Percentiles rank a stretch among this genome's conserved stretches.
Evolutionary conservation across 2,888 invertebrate genomes (phyloP).

Genomic region (Archaeoteleia sp.): DNA sequence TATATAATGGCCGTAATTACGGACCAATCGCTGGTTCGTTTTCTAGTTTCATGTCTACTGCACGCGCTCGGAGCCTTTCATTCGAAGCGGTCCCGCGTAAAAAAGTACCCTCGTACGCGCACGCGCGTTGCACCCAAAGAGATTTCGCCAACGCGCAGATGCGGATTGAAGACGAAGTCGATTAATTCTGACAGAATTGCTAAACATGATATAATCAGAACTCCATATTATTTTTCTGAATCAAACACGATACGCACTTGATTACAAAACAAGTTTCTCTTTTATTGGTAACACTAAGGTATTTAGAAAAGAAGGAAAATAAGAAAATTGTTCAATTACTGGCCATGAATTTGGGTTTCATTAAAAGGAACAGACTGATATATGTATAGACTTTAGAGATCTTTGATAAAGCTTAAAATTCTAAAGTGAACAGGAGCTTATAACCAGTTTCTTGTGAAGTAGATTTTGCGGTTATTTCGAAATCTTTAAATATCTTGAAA

Average conservation of each 20-base stretch:
- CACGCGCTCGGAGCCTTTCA: constrained; percentile 50
- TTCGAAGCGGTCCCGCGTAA: constrained; percentile 56
- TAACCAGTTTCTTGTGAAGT: too few species aligned
- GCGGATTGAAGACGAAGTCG: constrained; percentile 5
- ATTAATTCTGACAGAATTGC: constrained; percentile 22
- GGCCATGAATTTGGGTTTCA: too few species aligned
- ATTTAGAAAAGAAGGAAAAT: too few species aligned
- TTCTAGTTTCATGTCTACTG: constrained; percentile 33
- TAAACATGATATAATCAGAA: constrained; percentile 10
- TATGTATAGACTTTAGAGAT: too few species aligned
- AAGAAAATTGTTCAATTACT: too few species aligned
- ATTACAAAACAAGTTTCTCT: constrained; percentile 24
- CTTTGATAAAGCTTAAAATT: too few species aligned
- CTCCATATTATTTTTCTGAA: constrained; percentile 33
- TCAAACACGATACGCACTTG: constrained; percentile 12
- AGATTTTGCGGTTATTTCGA: too few species aligned
- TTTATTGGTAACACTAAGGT: too few species aligned
- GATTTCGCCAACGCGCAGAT: constrained; percentile 25
- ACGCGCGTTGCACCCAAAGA: constrained; percentile 12
- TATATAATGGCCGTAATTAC: constrained; percentile 60
- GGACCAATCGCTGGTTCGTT: constrained; percentile 49
- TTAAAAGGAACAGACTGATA: too few species aligned
- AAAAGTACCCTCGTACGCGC: constrained; percentile 20
- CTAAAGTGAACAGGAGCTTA: too few species aligned
- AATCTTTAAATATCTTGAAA: too few species aligned